Base-by-base conservation (phyloP, 2,113 vertebrate species). In the Nesogale talazaci region DNA sequence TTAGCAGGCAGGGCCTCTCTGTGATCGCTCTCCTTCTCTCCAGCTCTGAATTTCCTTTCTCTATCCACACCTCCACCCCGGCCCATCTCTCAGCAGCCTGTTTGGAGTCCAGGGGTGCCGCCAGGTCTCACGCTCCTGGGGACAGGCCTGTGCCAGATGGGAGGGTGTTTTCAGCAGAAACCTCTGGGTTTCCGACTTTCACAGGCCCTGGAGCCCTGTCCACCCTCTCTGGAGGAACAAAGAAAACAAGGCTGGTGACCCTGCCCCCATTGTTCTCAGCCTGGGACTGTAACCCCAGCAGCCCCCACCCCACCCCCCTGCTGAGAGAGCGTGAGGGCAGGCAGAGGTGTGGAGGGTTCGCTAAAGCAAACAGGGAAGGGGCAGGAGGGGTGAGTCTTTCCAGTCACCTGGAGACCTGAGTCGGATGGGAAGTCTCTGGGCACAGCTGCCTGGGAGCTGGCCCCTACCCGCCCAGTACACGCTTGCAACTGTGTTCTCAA, bases 221-320 rank as follows among this genome's bases (percentile, higher is more conserved):
- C 94, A 94, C 96, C 89, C 96, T 97, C 96, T 96, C 96, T 96
- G 57, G 94, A 94, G 93, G 93, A 95, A 96, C 96, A 98, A 98
- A 97, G 97, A 96, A 98, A 98, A 98, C 97, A 98, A 98, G 96
- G 97, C 94, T 92, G 96, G 96, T 97, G 97, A 98, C 93, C 85
- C 95, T 89, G 89, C 94, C 97, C 91, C 89, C 84, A 98, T 98
- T 98, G 97, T 98, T 97, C 96, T 97, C 94, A 0, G 81, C 94
- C 84, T 88, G 92, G 96, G 94, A 87, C 6, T 80, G 94, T 97
- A 97, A 98, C 94, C 94, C 93, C 46, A 6, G 95, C 96, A 95
- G 94, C 80, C 79, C 5, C 46, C 46, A 9, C 46, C 46, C 80
- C 82, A 83, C 6, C 1, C 52, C 89, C 74, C 91, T 97, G 94